Base-by-base conservation (phyloP, 2,797 vertebrate genomes). In the Myripristis jacobus region DNA sequence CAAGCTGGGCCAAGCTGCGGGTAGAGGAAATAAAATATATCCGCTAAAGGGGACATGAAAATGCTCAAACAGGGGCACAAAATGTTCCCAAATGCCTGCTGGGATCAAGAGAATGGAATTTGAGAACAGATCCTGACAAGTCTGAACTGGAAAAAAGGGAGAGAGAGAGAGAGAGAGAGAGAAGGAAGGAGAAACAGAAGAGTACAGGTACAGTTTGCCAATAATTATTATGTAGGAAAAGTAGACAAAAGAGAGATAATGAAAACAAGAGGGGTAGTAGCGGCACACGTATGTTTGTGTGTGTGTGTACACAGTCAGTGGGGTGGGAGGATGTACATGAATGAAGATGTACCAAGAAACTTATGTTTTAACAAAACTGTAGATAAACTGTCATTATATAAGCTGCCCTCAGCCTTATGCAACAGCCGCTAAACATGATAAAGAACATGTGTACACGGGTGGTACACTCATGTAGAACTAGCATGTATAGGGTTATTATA, bases 41-140 rank as follows among this genome's bases (percentile, higher is more conserved):
- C 24, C 44, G 41, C 52, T 10, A 61, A 61, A 25, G 21, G 50
- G 5, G n/a, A 31, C 9, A 36, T 36, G n/a, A 31, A 19, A 47
- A 70, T 48, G 36, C 12, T 54, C 15, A 63, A 59, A 60, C 50
- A 18, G 12, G 22, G 62, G 79, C 50, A 86, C 86, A 79, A 3
- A 46, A 53, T 77, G 84, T 89, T 90, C 83, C 83, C 61, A 79
- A 68, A 82, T 58, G 21, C 56, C 78, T 73, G 57, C 66, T 76
- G 72, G 63, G 79, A 83, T 85, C 41, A 61, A 80, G 52, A 52
- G 64, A 82, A 69, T 72, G 62, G 58, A 86, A 88, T 89, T 62
- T 84, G 48, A 53, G 53, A 57, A 29, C 53, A 68, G 48, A 84
- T 84, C 75, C 69, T 53, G 60, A 82, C 88, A 90, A 76, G 91